Conservation (phyloP, 2,797 vertebrate genomes). For the Anableps anableps region DNA sequence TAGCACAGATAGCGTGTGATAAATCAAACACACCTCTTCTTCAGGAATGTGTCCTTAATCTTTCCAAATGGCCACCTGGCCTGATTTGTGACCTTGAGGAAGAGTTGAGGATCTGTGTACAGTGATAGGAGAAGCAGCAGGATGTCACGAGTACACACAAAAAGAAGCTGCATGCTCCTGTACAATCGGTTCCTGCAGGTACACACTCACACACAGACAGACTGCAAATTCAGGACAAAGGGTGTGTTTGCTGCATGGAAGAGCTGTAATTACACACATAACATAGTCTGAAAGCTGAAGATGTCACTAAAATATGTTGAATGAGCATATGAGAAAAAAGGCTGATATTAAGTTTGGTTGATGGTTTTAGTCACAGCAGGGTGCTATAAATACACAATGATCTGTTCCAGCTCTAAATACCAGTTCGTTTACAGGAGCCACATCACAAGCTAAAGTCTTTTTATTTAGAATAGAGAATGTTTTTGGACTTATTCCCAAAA, state of each 20-base stretch:
- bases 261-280: not conserved
- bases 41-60: constrained; percentile 74
- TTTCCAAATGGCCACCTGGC: constrained; percentile 72
- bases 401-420: not conserved
- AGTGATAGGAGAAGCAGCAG: constrained; percentile 37
- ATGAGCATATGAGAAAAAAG: not conserved
- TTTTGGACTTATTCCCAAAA: not conserved
- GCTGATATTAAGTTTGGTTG: not conserved
- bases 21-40: constrained; percentile 69
- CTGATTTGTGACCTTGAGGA: constrained; percentile 78
- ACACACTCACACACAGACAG: not conserved
- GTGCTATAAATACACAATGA: not conserved
- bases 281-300: not conserved
- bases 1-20: constrained; percentile 41
- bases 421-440: not conserved
- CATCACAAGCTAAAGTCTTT: not conserved
- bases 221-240: not conserved
- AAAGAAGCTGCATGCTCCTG: constrained; percentile 13
- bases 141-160: constrained; percentile 30
- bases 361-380: not conserved
- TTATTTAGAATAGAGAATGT: not conserved
- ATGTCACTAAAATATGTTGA: not conserved
- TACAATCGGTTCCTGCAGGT: not conserved
- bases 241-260: not conserved
- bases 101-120: constrained; percentile 55